Evolutionary conservation across 1,140 invertebrate species (phyloP).

Genomic region (Sarcophaga peregrina): DNA sequence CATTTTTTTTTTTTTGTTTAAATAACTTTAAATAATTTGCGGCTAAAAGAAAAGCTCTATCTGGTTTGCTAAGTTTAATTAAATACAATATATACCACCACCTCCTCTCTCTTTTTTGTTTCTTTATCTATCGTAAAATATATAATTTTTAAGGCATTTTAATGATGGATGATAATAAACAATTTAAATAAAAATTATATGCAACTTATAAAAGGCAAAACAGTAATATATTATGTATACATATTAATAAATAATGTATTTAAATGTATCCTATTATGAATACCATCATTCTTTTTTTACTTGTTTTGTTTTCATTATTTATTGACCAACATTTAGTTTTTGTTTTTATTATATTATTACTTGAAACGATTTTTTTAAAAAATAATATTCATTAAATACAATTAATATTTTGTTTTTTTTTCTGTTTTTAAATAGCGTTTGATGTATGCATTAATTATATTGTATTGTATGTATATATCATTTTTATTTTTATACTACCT

Average conservation of each 20-base stretch:
- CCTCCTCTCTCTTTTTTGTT: too few relatives aligned
- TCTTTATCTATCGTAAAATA: too few relatives aligned
- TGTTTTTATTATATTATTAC: background rate
- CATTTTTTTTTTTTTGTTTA: background rate
- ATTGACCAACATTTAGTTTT: slow-evolving; percentile 4
- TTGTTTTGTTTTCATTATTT: too few relatives aligned
- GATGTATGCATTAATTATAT: background rate
- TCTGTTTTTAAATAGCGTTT: background rate
- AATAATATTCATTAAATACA: slow-evolving; percentile 19
- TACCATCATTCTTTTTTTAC: background rate
- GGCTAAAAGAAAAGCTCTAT: background rate
- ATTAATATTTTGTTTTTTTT: background rate
- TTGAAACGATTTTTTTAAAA: background rate
- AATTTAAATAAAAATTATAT: slow-evolving; percentile 16
- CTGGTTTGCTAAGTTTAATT: background rate
- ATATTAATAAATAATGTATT: background rate
- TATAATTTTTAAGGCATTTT: background rate
- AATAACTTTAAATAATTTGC: slow-evolving; percentile 13
- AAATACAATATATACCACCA: background rate
- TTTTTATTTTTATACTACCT: slow-evolving; percentile 33
- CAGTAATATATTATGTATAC: background rate
- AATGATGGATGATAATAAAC: slow-evolving; percentile 19
- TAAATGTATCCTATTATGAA: background rate
- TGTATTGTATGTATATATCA: slow-evolving; percentile 2
- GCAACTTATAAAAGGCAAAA: slow-evolving; percentile 27